Evolutionary conservation across 2,888 invertebrate species (phyloP).

Genomic region (Pandemis corylana): DNA sequence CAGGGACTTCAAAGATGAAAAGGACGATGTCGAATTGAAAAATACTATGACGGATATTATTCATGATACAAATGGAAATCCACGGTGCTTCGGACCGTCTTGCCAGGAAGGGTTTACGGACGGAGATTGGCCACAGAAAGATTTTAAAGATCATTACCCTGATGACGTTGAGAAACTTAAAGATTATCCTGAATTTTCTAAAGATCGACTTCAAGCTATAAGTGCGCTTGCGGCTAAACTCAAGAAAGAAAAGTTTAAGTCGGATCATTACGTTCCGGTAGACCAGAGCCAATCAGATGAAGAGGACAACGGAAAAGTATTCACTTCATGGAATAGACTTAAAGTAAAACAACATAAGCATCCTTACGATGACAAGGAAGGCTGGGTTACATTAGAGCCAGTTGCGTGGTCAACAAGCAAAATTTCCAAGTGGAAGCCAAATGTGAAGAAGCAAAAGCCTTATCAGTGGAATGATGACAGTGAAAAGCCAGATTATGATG

Average conservation of each 20-base stretch:
- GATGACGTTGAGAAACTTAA: slow-evolving; percentile 86
- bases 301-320: slow-evolving; percentile 66
- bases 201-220: slow-evolving; percentile 76
- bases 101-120: slow-evolving; percentile 71
- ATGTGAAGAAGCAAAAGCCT: slow-evolving; percentile 82
- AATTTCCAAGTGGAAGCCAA: slow-evolving; percentile 92
- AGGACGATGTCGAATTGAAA: slow-evolving; percentile 68
- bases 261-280: slow-evolving; percentile 54
- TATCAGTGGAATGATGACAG: slow-evolving; percentile 71
- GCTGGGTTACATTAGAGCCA: slow-evolving; percentile 91
- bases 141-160: slow-evolving; percentile 86
- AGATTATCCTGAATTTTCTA: slow-evolving; percentile 70
- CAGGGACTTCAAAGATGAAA: slow-evolving; percentile 53
- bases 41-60: slow-evolving; percentile 77
- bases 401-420: slow-evolving; percentile 92
- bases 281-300: slow-evolving; percentile 58
- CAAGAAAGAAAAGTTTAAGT: slow-evolving; percentile 74
- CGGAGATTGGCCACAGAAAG: slow-evolving; percentile 79
- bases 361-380: slow-evolving; percentile 88
- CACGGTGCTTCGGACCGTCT: slow-evolving; percentile 78
- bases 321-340: slow-evolving; percentile 80
- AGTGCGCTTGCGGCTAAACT: slow-evolving; percentile 77
- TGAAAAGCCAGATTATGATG: slow-evolving; percentile 45
- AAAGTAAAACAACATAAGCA: slow-evolving; percentile 84
- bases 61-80: slow-evolving; percentile 68